Evolutionary conservation across 2,888 invertebrate genomes (phyloP).

Genomic region (Punctoribates punctum): DNA sequence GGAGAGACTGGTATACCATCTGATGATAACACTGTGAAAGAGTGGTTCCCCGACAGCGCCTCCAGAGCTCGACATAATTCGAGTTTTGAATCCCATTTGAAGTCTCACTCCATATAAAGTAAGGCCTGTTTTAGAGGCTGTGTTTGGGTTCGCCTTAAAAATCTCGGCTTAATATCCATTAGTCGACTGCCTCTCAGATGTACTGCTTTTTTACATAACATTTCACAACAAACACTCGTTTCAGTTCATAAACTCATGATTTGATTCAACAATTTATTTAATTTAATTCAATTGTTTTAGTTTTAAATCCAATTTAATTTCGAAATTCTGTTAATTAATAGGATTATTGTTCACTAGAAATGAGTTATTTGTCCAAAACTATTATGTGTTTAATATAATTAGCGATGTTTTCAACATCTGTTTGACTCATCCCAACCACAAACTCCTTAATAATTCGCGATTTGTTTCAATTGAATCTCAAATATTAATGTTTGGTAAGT

Average conservation of each 20-base stretch:
- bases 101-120: constrained; percentile 32
- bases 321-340: neutral
- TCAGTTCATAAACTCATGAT: neutral
- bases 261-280: neutral
- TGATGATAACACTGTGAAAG: neutral
- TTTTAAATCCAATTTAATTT: neutral
- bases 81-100: neutral
- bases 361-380: neutral
- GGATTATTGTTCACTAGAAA: neutral
- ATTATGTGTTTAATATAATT: constrained; percentile 3
- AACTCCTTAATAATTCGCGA: neutral
- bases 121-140: constrained; percentile 25
- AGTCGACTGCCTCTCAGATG: constrained; percentile 11
- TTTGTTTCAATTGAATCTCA: constrained; percentile 31
- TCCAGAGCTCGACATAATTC: constrained; percentile 26
- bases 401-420: constrained; percentile 23
- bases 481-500: constrained; percentile 26
- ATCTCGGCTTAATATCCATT: constrained; percentile 19
- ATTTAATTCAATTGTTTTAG: constrained; percentile 6
- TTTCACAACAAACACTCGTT: neutral
- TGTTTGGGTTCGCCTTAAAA: constrained; percentile 29
- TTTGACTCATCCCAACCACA: neutral
- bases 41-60: neutral
- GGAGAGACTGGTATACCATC: neutral
- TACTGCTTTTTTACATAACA: constrained; percentile 1